Conservation (phyloP, 2,888 invertebrate genomes). For the Cepaea hortensis region DNA sequence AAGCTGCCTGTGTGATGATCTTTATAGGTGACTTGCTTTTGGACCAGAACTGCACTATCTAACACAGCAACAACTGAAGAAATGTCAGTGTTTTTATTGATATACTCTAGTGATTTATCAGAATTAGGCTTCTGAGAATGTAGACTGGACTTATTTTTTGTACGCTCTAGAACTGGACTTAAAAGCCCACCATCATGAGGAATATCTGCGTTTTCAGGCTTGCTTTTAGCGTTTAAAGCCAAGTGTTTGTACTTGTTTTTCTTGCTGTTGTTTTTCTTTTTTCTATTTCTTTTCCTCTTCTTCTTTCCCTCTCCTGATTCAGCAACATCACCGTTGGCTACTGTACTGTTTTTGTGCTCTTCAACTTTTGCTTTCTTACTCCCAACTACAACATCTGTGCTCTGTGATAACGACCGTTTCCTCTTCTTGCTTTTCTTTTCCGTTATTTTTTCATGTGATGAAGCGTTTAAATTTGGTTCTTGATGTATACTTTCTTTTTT, state of each 20-base stretch:
- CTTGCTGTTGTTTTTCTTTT: constrained; percentile 58
- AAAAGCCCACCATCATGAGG: neutral
- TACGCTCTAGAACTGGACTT: neutral
- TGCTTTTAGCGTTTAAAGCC: constrained; percentile 45
- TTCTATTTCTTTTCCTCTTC: constrained; percentile 54
- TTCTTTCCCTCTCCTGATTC: constrained; percentile 14
- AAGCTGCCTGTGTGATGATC: neutral
- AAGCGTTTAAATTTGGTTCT: constrained; percentile 5
- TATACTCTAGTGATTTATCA: neutral
- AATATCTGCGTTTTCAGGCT: neutral
- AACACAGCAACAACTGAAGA: neutral
- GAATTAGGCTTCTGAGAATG: neutral
- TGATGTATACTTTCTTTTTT: neutral
- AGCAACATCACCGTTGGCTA: neutral
- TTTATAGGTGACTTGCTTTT: no score
- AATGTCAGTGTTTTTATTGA: neutral
- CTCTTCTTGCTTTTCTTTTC: constrained; percentile 19
- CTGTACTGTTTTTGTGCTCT: neutral
- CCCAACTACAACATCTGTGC: neutral
- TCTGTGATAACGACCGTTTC: constrained; percentile 5
- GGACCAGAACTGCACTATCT: no score
- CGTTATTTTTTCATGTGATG: neutral
- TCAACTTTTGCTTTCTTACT: neutral
- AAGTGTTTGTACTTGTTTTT: constrained; percentile 61
- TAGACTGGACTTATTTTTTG: neutral